Percentiles rank a stretch among this genome's conserved stretches.
Conservation (phyloP, 2,797 vertebrate genomes). For the Artibeus lituratus region DNA sequence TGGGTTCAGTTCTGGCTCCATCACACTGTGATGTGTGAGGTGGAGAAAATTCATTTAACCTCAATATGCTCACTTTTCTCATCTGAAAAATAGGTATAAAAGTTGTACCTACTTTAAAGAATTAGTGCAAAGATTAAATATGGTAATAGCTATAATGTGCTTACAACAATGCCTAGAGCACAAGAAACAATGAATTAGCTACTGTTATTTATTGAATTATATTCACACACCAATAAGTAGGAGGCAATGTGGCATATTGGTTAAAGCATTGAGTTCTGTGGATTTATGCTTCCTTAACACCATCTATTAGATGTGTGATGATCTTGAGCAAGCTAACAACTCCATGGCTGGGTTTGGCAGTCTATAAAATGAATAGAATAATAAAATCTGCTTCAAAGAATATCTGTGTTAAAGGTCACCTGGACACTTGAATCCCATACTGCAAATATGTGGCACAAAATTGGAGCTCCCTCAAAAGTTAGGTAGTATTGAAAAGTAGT, state of each 20-base stretch:
- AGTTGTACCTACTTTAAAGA: neutral
- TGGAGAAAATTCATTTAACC: neutral
- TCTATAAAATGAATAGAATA: neutral
- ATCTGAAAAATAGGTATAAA: neutral
- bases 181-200: neutral
- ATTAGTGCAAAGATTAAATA: neutral
- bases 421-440: neutral
- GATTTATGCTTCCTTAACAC: neutral
- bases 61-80: neutral
- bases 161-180: neutral
- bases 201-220: neutral
- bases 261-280: neutral
- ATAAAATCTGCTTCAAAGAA: neutral
- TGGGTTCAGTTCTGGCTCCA: neutral
- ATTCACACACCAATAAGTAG: neutral
- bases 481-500: neutral
- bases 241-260: neutral
- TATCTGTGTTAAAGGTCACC: neutral
- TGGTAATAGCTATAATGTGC: neutral
- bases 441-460: neutral
- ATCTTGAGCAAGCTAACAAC: neutral
- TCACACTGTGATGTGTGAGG: neutral
- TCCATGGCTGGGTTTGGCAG: neutral
- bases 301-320: neutral
- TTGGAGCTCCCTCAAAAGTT: neutral